A percentile compares a stretch with the other conserved stretches of the same genome.
Conservation (phyloP, 2,888 invertebrate genomes). For the Danaus chrysippus region DNA sequence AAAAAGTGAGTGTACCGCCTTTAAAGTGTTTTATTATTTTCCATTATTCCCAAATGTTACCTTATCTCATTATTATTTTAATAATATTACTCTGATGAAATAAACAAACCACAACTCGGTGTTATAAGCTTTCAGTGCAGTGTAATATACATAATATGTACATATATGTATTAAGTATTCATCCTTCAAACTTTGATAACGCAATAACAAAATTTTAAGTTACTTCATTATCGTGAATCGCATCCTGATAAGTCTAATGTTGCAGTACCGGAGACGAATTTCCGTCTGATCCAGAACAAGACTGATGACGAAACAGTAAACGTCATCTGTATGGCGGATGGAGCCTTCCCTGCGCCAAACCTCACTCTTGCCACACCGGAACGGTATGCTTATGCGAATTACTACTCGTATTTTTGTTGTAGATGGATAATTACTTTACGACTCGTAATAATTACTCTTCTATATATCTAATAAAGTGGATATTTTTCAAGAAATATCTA, state of each 20-base stretch:
- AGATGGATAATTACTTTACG: neutral
- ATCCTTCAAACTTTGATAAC: no score
- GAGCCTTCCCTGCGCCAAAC: conserved; percentile 78
- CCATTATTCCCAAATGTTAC: no score
- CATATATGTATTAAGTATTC: no score
- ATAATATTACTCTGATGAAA: neutral
- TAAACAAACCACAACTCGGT: no score
- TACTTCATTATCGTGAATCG: neutral
- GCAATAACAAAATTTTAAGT: no score
- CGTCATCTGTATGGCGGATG: conserved; percentile 77
- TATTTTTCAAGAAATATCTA: no score
- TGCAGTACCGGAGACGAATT: conserved; percentile 75
- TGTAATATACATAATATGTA: no score
- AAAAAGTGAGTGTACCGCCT: no score
- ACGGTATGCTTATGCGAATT: conserved; percentile 57
- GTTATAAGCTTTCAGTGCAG: no score
- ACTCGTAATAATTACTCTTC: no score
- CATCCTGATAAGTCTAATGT: conserved; percentile 34
- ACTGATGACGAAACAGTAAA: conserved; percentile 73
- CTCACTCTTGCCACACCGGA: conserved; percentile 73
- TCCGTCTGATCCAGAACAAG: conserved; percentile 75
- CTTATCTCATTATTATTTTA: neutral
- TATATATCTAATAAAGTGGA: no score
- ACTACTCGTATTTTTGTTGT: neutral
- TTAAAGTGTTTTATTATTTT: no score